Percentiles rank a stretch among this genome's conserved stretches.
phyloP scores from a whole-genome alignment of 2,888 invertebrate species.

The Lepidocyrtoides sp. region DNA sequence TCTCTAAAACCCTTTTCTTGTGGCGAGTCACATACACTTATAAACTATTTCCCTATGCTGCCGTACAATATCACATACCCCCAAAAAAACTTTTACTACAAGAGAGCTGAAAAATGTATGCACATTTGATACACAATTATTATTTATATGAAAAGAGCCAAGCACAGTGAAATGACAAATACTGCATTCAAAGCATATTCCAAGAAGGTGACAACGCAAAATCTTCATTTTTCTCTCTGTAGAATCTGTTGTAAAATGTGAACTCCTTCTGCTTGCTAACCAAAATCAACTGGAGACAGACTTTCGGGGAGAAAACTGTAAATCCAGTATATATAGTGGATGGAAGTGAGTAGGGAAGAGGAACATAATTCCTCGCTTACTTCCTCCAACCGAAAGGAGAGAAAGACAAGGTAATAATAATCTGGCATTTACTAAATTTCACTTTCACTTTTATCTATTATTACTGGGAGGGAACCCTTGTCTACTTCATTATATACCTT shows the following conservation, averaged over 20 bases:
- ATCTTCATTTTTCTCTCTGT: slow-evolving; percentile 37
- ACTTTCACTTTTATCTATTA: slow-evolving; percentile 48
- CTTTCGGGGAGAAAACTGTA: slow-evolving; percentile 5
- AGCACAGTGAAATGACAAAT: slow-evolving; percentile 69
- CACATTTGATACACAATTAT: neutral
- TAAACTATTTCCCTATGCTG: neutral
- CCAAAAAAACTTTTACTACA: neutral
- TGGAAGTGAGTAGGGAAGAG: neutral
- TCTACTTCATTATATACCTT: neutral
- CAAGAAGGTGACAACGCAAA: slow-evolving; percentile 70
- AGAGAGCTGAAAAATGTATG: neutral
- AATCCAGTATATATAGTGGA: neutral
- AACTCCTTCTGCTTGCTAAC: slow-evolving; percentile 59
- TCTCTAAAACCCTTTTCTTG: neutral
- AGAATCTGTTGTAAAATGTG: slow-evolving; percentile 62
- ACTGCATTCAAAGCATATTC: slow-evolving; percentile 76
- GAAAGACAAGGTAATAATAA: slow-evolving; percentile 64
- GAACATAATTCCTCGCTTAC: slow-evolving; percentile 26
- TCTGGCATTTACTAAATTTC: slow-evolving; percentile 70
- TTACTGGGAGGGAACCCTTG: neutral
- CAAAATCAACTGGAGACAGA: slow-evolving; percentile 55
- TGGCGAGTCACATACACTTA: slow-evolving; percentile 1
- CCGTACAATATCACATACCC: neutral
- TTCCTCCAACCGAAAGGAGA: slow-evolving; percentile 1
- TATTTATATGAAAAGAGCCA: neutral